Evolutionary conservation across 2,888 invertebrate genomes (phyloP), one percentile per base, ranked within the genome.

Genomic region (Cheilosia grossa): DNA sequence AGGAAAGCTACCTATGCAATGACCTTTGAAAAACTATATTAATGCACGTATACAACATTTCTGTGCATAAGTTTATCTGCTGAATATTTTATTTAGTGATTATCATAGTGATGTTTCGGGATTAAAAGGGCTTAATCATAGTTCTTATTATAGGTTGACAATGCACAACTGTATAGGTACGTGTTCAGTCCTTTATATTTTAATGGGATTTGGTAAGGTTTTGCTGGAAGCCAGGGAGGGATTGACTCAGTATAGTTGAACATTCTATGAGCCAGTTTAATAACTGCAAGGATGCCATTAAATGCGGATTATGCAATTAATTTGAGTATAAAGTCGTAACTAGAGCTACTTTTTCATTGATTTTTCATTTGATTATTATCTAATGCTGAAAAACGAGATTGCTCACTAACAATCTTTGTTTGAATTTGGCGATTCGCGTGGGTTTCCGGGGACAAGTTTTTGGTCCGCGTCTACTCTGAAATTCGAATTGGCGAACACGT

Each of bases 1-100:
- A 15, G 42, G 27, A 30, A 58, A 74, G 63, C 69, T 81, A 63
- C 40, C 33, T 81, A 81, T 81, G 72, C 85, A 81, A 63, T 81
- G 85, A 85, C 85, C 85, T 85, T 85, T 85, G 53, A 70, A 54
- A 17, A 54, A n/a, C 5, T 24, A 51, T 17, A 51, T n/a, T 24
- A 66, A 61, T 64, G 51, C 61, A 79, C 4, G 58, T 6, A 49
- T 70, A 54, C 70, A 70, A 82, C 70, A 67, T 82, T 67, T 58
- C 73, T 78, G 67, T 73, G 66, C 30, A 51, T 59, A 40, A 47
- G 70, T 72, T 66, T 54, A 59, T 70, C 64, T 53, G 59, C 56
- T 72, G 72, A 82, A 77, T 77, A 78, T 58, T 67, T 82, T 78
- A 82, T 78, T 53, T 37, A 67, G 78, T 54, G 73, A 78, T 82